Evolutionary conservation across 2,797 vertebrate species (phyloP).

Genomic region (Phyllotis vaccarum): DNA sequence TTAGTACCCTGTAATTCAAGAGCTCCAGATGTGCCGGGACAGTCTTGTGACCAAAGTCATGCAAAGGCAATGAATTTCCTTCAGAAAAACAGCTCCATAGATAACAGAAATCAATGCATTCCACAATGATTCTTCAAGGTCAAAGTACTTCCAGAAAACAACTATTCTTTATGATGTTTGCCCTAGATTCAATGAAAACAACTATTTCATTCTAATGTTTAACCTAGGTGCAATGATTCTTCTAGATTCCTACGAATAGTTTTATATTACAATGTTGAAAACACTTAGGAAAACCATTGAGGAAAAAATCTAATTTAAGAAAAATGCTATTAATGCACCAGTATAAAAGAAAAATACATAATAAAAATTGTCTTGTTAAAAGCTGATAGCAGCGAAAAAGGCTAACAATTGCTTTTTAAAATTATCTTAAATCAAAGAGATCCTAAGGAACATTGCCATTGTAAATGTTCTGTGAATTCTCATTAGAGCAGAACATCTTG

Average conservation of each 20-base stretch:
- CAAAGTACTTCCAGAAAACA: not conserved
- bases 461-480: not conserved
- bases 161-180: not conserved
- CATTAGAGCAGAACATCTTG: not conserved
- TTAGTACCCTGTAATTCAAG: not conserved
- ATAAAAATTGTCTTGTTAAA: not conserved
- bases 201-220: not conserved
- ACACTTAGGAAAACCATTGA: not conserved
- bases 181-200: not conserved
- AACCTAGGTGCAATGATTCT: not conserved
- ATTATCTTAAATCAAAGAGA: not conserved
- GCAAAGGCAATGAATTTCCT: not conserved
- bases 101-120: not conserved
- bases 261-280: not conserved
- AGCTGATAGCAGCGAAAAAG: not conserved
- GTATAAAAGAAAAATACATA: not conserved
- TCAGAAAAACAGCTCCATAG: not conserved
- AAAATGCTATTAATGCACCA: not conserved
- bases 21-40: not conserved
- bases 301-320: not conserved
- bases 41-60: not conserved
- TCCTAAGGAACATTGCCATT: not conserved
- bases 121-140: not conserved
- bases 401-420: constrained; percentile 29
- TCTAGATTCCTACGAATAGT: not conserved